Evolutionary conservation across 2,797 vertebrate genomes (phyloP).

Genomic region (Hipposideros larvatus): DNA sequence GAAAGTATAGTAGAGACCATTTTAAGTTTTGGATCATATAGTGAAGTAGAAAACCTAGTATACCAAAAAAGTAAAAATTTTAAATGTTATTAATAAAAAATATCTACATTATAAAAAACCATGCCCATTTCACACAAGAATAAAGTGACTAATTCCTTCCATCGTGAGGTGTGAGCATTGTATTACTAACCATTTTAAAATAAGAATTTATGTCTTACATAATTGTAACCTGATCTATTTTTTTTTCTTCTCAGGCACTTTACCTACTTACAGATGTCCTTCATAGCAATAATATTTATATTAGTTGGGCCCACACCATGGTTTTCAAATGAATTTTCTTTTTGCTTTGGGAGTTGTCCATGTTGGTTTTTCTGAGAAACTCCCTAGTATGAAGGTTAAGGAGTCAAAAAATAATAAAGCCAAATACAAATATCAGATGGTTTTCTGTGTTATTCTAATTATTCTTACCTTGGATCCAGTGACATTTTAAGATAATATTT

Average conservation of each 20-base stretch:
- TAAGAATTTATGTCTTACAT: slow-evolving; percentile 71
- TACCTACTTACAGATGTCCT: slow-evolving; percentile 80
- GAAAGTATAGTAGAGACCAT: slow-evolving; percentile 15
- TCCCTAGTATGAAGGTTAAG: slow-evolving; percentile 76
- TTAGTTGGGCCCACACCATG: slow-evolving; percentile 66
- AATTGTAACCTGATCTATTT: slow-evolving; percentile 73
- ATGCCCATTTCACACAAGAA: neutral
- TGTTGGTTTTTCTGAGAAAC: slow-evolving; percentile 80
- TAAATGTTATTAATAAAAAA: slow-evolving; percentile 60
- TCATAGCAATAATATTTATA: slow-evolving; percentile 80
- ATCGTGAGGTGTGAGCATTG: slow-evolving; percentile 64
- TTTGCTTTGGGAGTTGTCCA: slow-evolving; percentile 75
- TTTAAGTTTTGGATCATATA: slow-evolving; percentile 56
- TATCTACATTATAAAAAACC: slow-evolving; percentile 21
- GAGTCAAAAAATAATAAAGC: slow-evolving; percentile 75
- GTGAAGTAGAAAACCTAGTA: slow-evolving; percentile 43
- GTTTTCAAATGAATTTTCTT: slow-evolving; percentile 78
- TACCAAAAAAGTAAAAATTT: neutral
- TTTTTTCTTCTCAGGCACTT: slow-evolving; percentile 56
- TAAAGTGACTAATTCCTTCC: slow-evolving; percentile 68
- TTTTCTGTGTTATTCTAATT: slow-evolving; percentile 72
- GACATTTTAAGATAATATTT: slow-evolving; percentile 79
- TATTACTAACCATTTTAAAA: slow-evolving; percentile 67
- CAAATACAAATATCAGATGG: slow-evolving; percentile 73
- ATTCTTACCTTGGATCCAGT: slow-evolving; percentile 69